A percentile compares a stretch with the other conserved stretches of the same genome.
Conservation (phyloP, 2,113 vertebrate genomes). For the Archocentrus centrarchus region DNA sequence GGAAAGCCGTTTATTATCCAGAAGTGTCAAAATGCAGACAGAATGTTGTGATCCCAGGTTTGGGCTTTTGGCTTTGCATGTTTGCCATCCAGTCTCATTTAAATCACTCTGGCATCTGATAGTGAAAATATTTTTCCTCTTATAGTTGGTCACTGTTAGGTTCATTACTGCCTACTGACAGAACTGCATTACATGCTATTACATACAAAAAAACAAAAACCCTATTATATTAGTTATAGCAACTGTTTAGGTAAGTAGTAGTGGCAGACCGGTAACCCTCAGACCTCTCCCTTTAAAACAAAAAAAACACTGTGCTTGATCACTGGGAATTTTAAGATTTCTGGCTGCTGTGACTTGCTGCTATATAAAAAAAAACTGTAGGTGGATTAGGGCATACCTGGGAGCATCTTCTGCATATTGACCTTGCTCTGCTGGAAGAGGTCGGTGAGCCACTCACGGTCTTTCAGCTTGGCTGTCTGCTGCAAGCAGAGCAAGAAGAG, state of each 20-base stretch:
- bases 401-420: conserved; percentile 99
- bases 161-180: too few relatives aligned
- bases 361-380: not conserved
- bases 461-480: conserved; percentile 94
- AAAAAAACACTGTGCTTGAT: not conserved
- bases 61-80: too few relatives aligned
- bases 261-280: not conserved
- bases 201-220: too few relatives aligned
- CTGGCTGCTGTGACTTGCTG: not conserved
- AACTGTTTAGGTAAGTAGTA: too few relatives aligned
- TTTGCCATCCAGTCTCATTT: too few relatives aligned
- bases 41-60: not conserved
- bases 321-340: not conserved
- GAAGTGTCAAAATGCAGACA: not conserved
- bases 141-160: too few relatives aligned
- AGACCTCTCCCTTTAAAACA: too few relatives aligned
- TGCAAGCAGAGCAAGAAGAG: conserved; percentile 99
- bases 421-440: conserved; percentile 98
- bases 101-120: too few relatives aligned
- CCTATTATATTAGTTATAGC: too few relatives aligned
- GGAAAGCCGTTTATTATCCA: not conserved
- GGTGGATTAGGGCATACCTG: conserved; percentile 81
- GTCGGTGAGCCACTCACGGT: conserved; percentile 96
- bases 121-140: too few relatives aligned
- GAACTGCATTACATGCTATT: too few relatives aligned